These are phyloP conservation scores for Parochlus steinenii DNA, from an alignment of 2,888 invertebrate species.

Conservation along the genomic window DNA sequence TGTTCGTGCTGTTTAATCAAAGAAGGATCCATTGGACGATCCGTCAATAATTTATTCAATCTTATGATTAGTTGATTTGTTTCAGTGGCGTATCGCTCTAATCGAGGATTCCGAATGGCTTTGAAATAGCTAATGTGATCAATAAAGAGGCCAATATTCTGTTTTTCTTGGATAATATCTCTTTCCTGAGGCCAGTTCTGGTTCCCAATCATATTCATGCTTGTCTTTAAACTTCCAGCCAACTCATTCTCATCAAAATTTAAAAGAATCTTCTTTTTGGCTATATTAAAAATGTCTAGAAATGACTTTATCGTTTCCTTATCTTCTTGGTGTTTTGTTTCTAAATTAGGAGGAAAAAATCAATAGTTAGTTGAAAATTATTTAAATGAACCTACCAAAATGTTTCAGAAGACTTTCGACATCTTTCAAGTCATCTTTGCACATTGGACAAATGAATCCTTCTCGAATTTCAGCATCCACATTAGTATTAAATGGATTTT, in stretches of 20 bases:
- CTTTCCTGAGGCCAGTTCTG: neutral
- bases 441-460: slow-evolving; percentile 91
- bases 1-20: slow-evolving; percentile 59
- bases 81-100: slow-evolving; percentile 83
- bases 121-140: slow-evolving; percentile 64
- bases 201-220: slow-evolving; percentile 14
- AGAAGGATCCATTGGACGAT: slow-evolving; percentile 55
- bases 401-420: slow-evolving; percentile 69
- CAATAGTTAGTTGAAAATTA: too few species aligned
- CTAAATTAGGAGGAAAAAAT: too few species aligned
- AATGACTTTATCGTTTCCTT: slow-evolving; percentile 65
- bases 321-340: slow-evolving; percentile 71
- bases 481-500: too few species aligned
- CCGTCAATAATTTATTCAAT: slow-evolving; percentile 73
- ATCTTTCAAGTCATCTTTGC: slow-evolving; percentile 77
- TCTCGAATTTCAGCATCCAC: slow-evolving; percentile 68
- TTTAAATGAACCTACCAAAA: too few species aligned
- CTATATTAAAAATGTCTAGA: slow-evolving; percentile 74
- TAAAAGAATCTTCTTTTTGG: slow-evolving; percentile 66
- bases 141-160: slow-evolving; percentile 46
- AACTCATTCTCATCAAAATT: slow-evolving; percentile 58
- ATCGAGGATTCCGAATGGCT: slow-evolving; percentile 43
- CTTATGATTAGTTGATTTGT: slow-evolving; percentile 91
- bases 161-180: slow-evolving; percentile 34
- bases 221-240: slow-evolving; percentile 37